Percentiles rank a stretch among this genome's conserved stretches.
Evolutionary conservation across 2,797 vertebrate genomes (phyloP).

Genomic region (Propithecus deckenii): DNA sequence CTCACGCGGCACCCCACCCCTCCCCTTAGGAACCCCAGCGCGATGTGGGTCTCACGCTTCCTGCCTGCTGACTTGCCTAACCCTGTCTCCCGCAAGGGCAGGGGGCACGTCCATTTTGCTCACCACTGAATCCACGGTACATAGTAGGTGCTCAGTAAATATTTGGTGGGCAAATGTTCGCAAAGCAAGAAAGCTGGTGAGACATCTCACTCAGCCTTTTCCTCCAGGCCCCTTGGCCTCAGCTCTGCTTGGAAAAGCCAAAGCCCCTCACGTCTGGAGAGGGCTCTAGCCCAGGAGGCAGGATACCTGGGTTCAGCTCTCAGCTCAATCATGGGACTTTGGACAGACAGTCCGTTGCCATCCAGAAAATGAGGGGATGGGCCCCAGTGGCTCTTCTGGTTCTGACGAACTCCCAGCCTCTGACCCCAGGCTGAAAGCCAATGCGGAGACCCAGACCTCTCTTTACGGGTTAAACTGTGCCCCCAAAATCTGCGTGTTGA

Average conservation of each 20-base stretch:
- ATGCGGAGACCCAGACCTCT: background rate
- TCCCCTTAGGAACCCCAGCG: background rate
- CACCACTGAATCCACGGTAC: accelerated
- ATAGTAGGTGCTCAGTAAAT: background rate
- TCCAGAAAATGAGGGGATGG: background rate
- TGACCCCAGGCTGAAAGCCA: background rate
- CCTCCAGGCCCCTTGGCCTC: accelerated
- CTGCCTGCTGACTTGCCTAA: background rate
- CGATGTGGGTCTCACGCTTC: accelerated
- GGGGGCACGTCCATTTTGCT: background rate
- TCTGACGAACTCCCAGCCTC: background rate
- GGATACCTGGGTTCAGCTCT: background rate
- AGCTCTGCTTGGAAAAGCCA: background rate
- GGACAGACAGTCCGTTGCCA: background rate
- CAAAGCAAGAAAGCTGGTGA: no score
- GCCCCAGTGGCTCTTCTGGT: background rate
- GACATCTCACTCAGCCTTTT: background rate
- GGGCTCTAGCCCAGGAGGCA: background rate
- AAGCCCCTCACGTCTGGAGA: accelerated
- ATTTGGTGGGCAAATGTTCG: background rate
- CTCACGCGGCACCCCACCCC: background rate
- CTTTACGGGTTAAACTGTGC: background rate
- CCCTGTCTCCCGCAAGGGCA: background rate
- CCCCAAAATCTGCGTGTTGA: no score
- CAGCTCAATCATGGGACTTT: background rate